Percentiles rank a stretch among this genome's conserved stretches.
Conservation (phyloP, 2,888 invertebrate genomes). For the Mesorhabditis belari region DNA sequence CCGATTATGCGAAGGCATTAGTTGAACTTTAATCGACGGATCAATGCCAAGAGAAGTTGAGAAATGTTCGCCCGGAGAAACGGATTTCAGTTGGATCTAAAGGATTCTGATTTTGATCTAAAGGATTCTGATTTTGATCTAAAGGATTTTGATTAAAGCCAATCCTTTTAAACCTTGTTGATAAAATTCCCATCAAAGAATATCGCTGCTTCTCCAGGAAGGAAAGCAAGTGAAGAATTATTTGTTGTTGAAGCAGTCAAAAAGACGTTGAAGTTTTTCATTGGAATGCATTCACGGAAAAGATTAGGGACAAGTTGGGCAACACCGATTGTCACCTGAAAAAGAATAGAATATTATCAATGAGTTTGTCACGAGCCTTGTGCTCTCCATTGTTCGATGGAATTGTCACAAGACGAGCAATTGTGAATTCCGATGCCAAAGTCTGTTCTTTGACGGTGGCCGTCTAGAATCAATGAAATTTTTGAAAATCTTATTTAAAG, state of each 20-base stretch:
- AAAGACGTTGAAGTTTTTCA: constrained; percentile 38
- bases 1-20: constrained; percentile 53
- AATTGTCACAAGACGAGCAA: constrained; percentile 49
- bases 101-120: too few species aligned
- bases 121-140: too few species aligned
- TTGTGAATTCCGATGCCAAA: constrained; percentile 52
- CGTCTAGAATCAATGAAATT: constrained; percentile 1
- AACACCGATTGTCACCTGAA: constrained; percentile 51
- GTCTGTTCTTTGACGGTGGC: constrained; percentile 35
- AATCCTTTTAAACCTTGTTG: too few species aligned
- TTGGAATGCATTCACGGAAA: constrained; percentile 52
- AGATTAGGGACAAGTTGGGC: constrained; percentile 52
- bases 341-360: background rate
- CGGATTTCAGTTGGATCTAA: constrained; percentile 44
- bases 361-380: too few species aligned
- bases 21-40: constrained; percentile 53
- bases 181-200: constrained; percentile 42
- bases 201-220: constrained; percentile 36
- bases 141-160: background rate
- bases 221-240: constrained; percentile 29
- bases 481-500: too few species aligned
- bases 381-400: constrained; percentile 52
- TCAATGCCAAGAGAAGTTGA: constrained; percentile 55
- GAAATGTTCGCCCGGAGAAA: constrained; percentile 55
- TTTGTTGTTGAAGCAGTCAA: constrained; percentile 37